phyloP scores from a whole-genome alignment of 2,888 invertebrate genomes.

The Norana najaformis region DNA sequence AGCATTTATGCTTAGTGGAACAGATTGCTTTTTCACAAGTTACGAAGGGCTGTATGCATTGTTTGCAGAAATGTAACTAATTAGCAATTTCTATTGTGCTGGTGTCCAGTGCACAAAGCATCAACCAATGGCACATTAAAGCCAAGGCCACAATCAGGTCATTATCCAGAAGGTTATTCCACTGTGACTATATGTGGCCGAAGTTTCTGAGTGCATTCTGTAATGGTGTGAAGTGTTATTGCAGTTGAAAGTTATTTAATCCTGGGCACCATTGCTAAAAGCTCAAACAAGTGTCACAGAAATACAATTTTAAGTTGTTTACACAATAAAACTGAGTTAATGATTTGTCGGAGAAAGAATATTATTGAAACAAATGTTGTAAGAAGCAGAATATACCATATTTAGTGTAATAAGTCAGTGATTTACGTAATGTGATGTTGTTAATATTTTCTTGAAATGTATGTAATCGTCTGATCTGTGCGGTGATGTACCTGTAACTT shows the following conservation, averaged over 20 bases:
- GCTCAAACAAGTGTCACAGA: not conserved
- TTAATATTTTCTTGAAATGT: not conserved
- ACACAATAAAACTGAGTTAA: not conserved
- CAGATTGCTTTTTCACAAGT: not conserved
- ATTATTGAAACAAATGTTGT: not conserved
- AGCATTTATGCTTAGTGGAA: not conserved
- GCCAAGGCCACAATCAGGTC: no score
- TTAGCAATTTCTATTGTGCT: no score
- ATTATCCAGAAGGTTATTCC: no score
- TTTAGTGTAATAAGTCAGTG: not conserved
- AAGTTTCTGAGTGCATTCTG: no score
- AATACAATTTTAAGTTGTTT: not conserved
- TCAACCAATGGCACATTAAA: no score
- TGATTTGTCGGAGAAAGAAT: not conserved
- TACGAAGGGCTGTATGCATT: not conserved
- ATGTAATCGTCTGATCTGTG: no score
- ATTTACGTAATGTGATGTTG: not conserved
- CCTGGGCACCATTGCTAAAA: not conserved
- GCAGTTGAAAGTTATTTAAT: conserved; percentile 1
- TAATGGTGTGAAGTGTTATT: not conserved
- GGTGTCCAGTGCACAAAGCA: no score
- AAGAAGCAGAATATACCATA: not conserved
- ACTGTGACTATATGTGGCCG: no score
- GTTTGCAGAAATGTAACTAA: not conserved
- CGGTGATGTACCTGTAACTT: not conserved